phyloP scores from a whole-genome alignment of 2,113 vertebrate species.

The Plectropomus leopardus region DNA sequence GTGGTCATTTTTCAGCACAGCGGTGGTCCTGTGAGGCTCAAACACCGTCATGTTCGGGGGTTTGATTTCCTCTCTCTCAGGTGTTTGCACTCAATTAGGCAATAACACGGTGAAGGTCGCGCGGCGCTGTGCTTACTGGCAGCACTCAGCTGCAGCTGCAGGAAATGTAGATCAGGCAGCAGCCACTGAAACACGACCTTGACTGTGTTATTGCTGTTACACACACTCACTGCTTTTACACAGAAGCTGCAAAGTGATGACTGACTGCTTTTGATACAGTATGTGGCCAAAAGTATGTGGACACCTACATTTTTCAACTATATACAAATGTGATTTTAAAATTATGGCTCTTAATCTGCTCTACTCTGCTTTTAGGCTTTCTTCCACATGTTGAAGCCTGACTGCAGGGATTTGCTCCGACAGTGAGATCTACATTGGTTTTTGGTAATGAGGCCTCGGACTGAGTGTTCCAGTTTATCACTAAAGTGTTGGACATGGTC shows the following conservation, averaged over 20 bases:
- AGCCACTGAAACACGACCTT: conserved; percentile 46
- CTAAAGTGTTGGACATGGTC: background rate
- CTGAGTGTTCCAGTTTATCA: background rate
- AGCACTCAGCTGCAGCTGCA: conserved; percentile 46
- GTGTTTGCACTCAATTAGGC: conserved; percentile 48
- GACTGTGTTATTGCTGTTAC: conserved; percentile 24
- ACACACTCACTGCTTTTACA: background rate
- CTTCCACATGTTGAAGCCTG: no score
- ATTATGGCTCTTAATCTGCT: background rate
- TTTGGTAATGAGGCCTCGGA: no score
- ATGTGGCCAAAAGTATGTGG: background rate
- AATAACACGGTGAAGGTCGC: conserved; percentile 58
- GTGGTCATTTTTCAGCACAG: conserved; percentile 1
- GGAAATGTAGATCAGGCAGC: conserved; percentile 51
- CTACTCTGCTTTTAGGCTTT: no score
- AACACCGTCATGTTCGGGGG: background rate
- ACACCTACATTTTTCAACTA: background rate
- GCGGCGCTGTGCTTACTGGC: conserved; percentile 21
- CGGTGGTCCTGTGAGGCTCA: background rate
- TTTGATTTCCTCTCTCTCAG: conserved; percentile 60
- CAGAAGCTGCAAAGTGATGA: background rate
- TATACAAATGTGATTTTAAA: background rate
- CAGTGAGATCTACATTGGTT: no score
- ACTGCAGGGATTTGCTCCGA: background rate
- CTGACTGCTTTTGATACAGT: background rate